Evolutionary conservation across 2,113 vertebrate species (phyloP).

Genomic region (Pterocles gutturalis): DNA sequence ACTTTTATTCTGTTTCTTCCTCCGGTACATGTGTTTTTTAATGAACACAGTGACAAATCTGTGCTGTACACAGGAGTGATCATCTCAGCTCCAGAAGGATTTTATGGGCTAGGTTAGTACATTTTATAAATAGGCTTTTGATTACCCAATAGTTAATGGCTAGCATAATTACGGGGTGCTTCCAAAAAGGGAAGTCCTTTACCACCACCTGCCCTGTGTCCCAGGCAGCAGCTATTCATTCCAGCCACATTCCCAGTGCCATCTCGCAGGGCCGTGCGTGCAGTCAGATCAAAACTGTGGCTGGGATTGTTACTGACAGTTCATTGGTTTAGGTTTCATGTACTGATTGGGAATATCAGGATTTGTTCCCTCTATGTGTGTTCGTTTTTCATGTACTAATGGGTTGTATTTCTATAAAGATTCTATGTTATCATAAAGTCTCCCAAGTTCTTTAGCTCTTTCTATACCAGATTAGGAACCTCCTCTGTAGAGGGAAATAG

Average conservation of each 20-base stretch:
- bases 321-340: background rate
- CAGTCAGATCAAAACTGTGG: background rate
- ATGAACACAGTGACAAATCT: background rate
- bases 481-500: background rate
- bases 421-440: background rate
- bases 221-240: background rate
- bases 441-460: background rate
- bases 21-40: background rate
- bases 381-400: background rate
- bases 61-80: background rate
- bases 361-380: background rate
- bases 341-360: background rate
- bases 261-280: background rate
- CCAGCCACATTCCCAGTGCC: background rate
- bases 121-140: background rate
- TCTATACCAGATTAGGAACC: background rate
- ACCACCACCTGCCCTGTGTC: background rate
- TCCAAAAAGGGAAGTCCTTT: background rate
- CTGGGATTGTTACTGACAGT: background rate
- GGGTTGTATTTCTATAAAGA: background rate
- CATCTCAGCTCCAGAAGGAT: background rate
- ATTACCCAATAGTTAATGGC: background rate
- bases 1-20: background rate
- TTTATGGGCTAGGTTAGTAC: background rate
- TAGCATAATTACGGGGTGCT: background rate